A percentile compares a stretch with the other conserved stretches of the same genome.
These are phyloP conservation scores for Bombylius major DNA, from an alignment of 2,888 invertebrate species.

Conservation along the genomic window DNA sequence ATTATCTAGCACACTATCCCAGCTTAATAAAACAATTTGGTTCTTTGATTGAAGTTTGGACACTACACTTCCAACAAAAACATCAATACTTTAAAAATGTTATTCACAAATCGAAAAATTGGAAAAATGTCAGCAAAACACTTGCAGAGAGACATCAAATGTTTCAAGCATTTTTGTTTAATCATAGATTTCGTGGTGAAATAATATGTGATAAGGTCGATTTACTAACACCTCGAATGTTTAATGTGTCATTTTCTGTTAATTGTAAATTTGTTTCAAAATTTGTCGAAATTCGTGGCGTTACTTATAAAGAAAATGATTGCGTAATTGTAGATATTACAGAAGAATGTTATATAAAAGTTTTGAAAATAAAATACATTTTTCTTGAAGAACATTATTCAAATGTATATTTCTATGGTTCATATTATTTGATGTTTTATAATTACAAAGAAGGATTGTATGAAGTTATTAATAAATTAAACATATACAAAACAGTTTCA, in stretches of 20 bases:
- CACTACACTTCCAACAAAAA: not conserved
- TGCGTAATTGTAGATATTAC: not conserved
- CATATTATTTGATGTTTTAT: not conserved
- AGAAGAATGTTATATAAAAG: not conserved
- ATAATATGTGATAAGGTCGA: not conserved
- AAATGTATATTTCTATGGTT: not conserved
- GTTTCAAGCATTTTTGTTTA: not conserved
- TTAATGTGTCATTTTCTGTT: not conserved
- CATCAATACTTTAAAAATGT: constrained; percentile 2
- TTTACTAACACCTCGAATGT: not conserved
- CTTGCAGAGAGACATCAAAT: not conserved
- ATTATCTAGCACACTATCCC: constrained; percentile 12
- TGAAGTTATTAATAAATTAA: no score
- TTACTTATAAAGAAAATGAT: no score
- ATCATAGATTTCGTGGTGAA: not conserved
- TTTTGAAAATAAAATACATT: no score
- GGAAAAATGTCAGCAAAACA: not conserved
- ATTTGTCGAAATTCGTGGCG: not conserved
- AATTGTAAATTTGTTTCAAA: not conserved
- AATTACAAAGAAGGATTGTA: not conserved
- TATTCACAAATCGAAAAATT: not conserved
- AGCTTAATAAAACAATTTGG: constrained; percentile 10
- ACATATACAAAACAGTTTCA: not conserved
- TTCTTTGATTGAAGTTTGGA: constrained; percentile 4
- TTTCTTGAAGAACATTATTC: no score